Evolutionary conservation across 2,797 vertebrate genomes (phyloP), one percentile per base, ranked within the genome.

Genomic region (Sebastes iracundus): DNA sequence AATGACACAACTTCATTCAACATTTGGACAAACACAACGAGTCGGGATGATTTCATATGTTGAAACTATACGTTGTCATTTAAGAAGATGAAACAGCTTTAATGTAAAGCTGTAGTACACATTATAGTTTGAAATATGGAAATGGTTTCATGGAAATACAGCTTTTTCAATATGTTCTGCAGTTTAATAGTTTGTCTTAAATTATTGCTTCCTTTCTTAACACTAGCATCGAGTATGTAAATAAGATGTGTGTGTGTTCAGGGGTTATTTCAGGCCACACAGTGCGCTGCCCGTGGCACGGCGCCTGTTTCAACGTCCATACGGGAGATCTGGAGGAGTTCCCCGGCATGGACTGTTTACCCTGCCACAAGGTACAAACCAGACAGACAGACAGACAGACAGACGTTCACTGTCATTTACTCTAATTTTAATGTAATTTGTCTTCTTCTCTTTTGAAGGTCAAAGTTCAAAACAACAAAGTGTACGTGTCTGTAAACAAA

Each of bases 301-400:
- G 97, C 0, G 94, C 97, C 65, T 98, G 97, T 83, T 97, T 97
- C 35, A 95, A 96, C 77, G 79, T 95, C 80, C 90, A 89, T 8
- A 97, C 96, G 0, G 97, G 97, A 6, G 97, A 98, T 83, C 93
- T 98, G 0, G 97, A 98, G 91, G 97, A 97, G 49, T 97, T 88
- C 67, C 97, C 97, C 0, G 91, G 96, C 3, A 94, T 97, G 67
- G 97, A 98, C 82, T 93, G 96, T 25, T 82, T 98, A 68, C 92
- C 95, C 13, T 93, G 94, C 78, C 96, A 96, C 79, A 94, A 96
- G 96, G 97, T 97, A 87, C 13, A 62, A 75, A 74, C 58, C 4
- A n/a, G 27, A 79, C 6, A 49, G 14, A 72, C 28, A 58, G 10
- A 64, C 4, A 30, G 38, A 53, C n/a, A 68, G 10, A 64, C 14